These are phyloP conservation scores for Alsophila aescularia DNA, from an alignment of 2,888 invertebrate species.

Conservation along the genomic window DNA sequence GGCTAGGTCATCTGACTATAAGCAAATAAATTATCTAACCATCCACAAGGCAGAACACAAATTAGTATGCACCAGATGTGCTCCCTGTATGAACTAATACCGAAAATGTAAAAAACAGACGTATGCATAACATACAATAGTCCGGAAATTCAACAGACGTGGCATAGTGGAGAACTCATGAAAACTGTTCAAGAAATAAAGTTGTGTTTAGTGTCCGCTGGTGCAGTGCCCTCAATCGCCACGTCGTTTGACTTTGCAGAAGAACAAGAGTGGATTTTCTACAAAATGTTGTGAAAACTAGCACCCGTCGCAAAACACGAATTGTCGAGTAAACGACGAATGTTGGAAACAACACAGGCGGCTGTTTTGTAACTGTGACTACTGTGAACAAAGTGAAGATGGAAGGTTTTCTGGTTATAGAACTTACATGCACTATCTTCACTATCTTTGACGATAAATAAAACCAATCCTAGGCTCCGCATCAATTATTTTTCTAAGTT, in stretches of 20 bases:
- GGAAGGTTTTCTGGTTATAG: not conserved
- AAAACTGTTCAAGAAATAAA: not conserved
- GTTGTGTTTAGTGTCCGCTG: not conserved
- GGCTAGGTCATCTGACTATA: not conserved
- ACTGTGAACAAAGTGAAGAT: slow-evolving; percentile 29
- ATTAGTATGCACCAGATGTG: slow-evolving; percentile 38
- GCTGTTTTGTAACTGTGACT: slow-evolving; percentile 36
- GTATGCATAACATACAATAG: not conserved
- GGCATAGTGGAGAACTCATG: not conserved
- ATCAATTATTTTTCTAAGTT: too few relatives aligned
- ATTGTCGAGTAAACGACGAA: slow-evolving; percentile 61
- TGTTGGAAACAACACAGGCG: slow-evolving; percentile 37
- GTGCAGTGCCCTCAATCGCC: not conserved
- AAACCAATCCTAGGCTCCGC: too few relatives aligned
- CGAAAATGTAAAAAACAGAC: not conserved
- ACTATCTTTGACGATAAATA: not conserved
- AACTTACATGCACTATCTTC: not conserved
- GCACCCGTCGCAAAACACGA: slow-evolving; percentile 54
- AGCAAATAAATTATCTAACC: slow-evolving; percentile 7
- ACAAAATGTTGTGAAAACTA: slow-evolving; percentile 60
- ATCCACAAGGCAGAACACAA: slow-evolving; percentile 1
- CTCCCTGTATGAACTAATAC: slow-evolving; percentile 45
- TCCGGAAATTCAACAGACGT: slow-evolving; percentile 1
- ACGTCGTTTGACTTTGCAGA: slow-evolving; percentile 12
- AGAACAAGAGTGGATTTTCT: slow-evolving; percentile 40